These are phyloP conservation scores for Radopholus similis DNA, from an alignment of 1,140 invertebrate species.

Conservation along the genomic window DNA sequence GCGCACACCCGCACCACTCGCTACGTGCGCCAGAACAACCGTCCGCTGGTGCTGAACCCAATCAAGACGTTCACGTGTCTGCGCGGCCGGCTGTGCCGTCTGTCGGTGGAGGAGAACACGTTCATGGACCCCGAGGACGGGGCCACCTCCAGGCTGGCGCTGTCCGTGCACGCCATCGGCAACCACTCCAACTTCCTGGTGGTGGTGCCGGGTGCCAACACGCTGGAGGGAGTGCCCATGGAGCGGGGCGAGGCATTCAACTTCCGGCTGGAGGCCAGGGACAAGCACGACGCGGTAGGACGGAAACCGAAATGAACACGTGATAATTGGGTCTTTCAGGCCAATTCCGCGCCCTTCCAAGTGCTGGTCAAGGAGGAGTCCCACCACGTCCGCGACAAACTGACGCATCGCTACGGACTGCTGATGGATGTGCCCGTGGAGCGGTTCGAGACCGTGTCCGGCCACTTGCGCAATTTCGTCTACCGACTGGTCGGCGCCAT, in stretches of 20 bases:
- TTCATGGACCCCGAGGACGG: constrained; percentile 30
- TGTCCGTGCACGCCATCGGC: constrained; percentile 21
- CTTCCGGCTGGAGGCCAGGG: constrained; percentile 25
- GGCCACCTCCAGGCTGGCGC: neutral
- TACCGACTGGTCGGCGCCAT: constrained; percentile 2
- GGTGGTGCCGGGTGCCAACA: neutral
- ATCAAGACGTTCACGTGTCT: constrained; percentile 21
- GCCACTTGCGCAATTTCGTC: constrained; percentile 26
- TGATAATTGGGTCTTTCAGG: constrained; percentile 9
- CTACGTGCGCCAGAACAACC: constrained; percentile 14
- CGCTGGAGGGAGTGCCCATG: constrained; percentile 19
- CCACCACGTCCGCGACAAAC: neutral
- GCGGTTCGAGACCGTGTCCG: constrained; percentile 7
- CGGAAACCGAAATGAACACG: no score
- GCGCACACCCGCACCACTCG: constrained; percentile 18
- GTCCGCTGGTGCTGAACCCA: constrained; percentile 13
- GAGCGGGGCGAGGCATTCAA: constrained; percentile 13
- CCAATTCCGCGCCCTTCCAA: constrained; percentile 26
- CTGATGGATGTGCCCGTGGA: constrained; percentile 17
- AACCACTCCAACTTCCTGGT: constrained; percentile 19
- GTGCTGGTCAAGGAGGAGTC: constrained; percentile 16
- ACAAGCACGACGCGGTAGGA: constrained; percentile 7
- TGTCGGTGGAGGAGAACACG: constrained; percentile 25
- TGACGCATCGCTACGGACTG: constrained; percentile 17
- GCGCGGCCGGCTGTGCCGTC: constrained; percentile 19